These are phyloP conservation scores for Fopius arisanus DNA, from an alignment of 1,140 invertebrate genomes.

Conservation along the genomic window DNA sequence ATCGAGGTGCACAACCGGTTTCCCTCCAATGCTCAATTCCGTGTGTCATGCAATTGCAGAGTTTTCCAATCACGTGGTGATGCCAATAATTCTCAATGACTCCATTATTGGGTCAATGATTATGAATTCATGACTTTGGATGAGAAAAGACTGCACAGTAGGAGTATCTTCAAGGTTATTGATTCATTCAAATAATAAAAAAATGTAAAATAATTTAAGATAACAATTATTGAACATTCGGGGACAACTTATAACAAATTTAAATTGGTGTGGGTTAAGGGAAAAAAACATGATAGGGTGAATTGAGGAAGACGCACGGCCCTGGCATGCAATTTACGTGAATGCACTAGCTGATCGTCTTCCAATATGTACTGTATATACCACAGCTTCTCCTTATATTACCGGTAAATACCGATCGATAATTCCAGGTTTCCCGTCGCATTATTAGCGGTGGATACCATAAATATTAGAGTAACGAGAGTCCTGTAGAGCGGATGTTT, in stretches of 20 bases:
- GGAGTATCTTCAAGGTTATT: too few relatives aligned
- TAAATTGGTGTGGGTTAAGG: too few relatives aligned
- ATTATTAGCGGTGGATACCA: background rate
- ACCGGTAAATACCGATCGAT: background rate
- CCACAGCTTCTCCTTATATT: background rate
- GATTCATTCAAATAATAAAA: too few relatives aligned
- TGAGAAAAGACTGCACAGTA: background rate
- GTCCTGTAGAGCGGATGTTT: background rate
- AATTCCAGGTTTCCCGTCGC: background rate
- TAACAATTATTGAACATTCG: too few relatives aligned
- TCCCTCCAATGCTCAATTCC: background rate
- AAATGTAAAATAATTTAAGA: too few relatives aligned
- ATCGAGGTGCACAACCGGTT: background rate
- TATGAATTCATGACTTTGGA: background rate
- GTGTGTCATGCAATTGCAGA: background rate
- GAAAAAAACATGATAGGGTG: too few relatives aligned
- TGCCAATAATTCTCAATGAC: background rate
- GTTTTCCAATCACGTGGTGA: background rate
- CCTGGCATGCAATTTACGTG: conserved; percentile 38
- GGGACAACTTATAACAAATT: too few relatives aligned
- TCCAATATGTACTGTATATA: background rate
- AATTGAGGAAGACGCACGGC: conserved; percentile 29
- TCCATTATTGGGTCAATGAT: background rate
- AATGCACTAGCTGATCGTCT: conserved; percentile 29
- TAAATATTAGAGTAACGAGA: background rate